phyloP scores from a whole-genome alignment of 30 jellyfish, hydroid and myxozoan species.

The Cassiopea andromeda region DNA sequence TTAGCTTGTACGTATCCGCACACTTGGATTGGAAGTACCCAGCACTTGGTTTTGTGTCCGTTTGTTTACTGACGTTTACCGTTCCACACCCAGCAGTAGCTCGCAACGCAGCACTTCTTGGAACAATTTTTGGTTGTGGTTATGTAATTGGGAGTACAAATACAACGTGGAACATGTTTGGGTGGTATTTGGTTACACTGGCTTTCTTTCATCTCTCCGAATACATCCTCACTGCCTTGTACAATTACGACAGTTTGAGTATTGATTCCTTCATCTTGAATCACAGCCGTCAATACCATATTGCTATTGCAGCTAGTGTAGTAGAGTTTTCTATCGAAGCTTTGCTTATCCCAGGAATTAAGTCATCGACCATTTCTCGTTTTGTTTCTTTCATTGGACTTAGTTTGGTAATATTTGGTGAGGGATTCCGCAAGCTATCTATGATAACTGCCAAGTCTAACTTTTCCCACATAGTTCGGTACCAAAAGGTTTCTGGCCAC shows the following conservation, averaged over 20 bases:
- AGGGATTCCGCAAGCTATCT: slow-evolving; percentile 75
- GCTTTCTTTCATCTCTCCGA: slow-evolving; percentile 92
- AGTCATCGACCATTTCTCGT: slow-evolving; percentile 30
- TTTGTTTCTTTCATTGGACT: slow-evolving; percentile 58
- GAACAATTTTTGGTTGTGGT: slow-evolving; percentile 83
- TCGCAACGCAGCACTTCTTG: slow-evolving; percentile 83
- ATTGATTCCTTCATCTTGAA: slow-evolving; percentile 84
- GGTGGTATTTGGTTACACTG: slow-evolving; percentile 70
- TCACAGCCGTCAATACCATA: slow-evolving; percentile 85
- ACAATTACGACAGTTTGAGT: slow-evolving; percentile 62
- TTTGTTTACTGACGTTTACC: slow-evolving; percentile 62
- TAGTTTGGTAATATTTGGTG: slow-evolving; percentile 74
- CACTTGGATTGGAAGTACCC: slow-evolving; percentile 65
- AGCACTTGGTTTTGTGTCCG: slow-evolving; percentile 40
- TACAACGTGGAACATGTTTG: slow-evolving; percentile 72
- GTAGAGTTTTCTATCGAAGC: slow-evolving; percentile 71
- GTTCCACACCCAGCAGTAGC: slow-evolving; percentile 84
- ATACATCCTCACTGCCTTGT: slow-evolving; percentile 80
- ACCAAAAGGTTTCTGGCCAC: slow-evolving; percentile 62
- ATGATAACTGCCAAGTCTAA: slow-evolving; percentile 89
- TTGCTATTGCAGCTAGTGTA: slow-evolving; percentile 74
- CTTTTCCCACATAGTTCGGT: slow-evolving; percentile 89
- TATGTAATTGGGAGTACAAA: slow-evolving; percentile 35
- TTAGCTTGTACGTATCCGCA: slow-evolving; percentile 25
- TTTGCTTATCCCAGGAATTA: slow-evolving; percentile 60